phyloP scores from a whole-genome alignment of 2,113 vertebrate genomes.

The Nothoprocta perdicaria region DNA sequence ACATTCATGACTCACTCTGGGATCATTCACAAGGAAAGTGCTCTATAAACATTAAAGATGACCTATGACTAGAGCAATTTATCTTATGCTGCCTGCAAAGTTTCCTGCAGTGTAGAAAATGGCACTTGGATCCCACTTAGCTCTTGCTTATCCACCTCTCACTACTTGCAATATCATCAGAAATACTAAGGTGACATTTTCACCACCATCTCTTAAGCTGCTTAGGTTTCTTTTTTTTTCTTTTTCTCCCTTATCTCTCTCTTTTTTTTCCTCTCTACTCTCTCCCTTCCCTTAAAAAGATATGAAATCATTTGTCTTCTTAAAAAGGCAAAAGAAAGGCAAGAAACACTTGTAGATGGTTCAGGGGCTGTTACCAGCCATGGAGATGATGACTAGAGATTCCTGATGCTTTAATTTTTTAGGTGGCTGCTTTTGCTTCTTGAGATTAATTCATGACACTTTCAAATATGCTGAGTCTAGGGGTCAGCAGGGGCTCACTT shows the following conservation, averaged over 20 bases:
- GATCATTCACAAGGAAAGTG: conserved; percentile 18
- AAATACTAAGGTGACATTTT: not conserved
- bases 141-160: not conserved
- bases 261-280: no score
- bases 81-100: not conserved
- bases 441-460: not conserved
- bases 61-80: conserved; percentile 2
- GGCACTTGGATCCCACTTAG: not conserved
- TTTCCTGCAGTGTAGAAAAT: not conserved
- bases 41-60: conserved; percentile 32
- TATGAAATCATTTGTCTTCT: not conserved
- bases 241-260: not conserved
- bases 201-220: not conserved
- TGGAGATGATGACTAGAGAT: not conserved
- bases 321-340: not conserved
- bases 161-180: not conserved
- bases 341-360: not conserved
- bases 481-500: not conserved
- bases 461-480: not conserved
- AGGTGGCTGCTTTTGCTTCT: not conserved
- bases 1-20: not conserved
- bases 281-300: not conserved
- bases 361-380: not conserved
- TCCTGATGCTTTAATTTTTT: not conserved
- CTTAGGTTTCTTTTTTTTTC: not conserved